phyloP scores from a whole-genome alignment of 92 coral and sea anemone species.

The Epizoanthus scotinus region DNA sequence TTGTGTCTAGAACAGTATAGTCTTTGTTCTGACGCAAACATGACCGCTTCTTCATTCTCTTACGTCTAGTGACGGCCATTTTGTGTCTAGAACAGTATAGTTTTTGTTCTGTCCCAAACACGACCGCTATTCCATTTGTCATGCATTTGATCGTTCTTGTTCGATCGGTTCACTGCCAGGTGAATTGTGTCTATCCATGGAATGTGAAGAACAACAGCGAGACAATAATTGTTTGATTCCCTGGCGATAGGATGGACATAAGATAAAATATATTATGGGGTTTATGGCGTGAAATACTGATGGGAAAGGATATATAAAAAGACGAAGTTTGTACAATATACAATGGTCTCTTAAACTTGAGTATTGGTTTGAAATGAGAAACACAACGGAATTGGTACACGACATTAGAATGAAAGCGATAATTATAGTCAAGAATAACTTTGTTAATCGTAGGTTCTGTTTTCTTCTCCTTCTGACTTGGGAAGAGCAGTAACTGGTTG shows the following conservation, averaged over 20 bases:
- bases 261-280: background rate
- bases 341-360: background rate
- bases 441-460: slow-evolving; percentile 7
- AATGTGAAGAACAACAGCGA: background rate
- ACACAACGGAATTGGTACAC: background rate
- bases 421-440: background rate
- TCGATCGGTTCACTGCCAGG: background rate
- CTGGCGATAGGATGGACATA: slow-evolving; percentile 8
- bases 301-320: background rate
- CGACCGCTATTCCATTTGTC: no score
- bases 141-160: no score
- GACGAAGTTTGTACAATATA: background rate
- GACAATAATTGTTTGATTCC: background rate
- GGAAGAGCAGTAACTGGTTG: background rate
- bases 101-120: no score
- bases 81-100: no score
- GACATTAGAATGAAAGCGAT: background rate
- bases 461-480: background rate
- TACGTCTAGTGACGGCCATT: no score
- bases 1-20: no score
- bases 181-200: background rate
- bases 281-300: background rate
- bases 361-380: background rate
- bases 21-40: no score
- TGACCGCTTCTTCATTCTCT: no score